Percentiles rank a stretch among this genome's conserved stretches.
Evolutionary conservation across 2,888 invertebrate species (phyloP).

Genomic region (Sicus ferrugineus): DNA sequence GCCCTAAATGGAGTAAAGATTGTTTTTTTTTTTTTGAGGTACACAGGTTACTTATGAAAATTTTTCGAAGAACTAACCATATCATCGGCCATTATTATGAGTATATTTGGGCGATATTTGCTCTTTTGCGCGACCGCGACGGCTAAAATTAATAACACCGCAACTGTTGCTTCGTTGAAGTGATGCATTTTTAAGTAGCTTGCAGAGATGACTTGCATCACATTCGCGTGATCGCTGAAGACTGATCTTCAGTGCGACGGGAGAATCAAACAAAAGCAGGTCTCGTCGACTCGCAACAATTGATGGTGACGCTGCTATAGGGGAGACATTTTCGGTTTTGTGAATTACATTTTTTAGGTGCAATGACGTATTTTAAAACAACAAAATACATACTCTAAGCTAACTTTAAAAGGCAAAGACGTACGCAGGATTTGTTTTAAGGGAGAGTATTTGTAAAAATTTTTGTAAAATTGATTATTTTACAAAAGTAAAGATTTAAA

Average conservation of each 20-base stretch:
- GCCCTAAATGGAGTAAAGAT: conserved; percentile 69
- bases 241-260: too few relatives aligned
- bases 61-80: conserved; percentile 69
- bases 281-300: too few relatives aligned
- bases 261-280: too few relatives aligned
- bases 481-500: neutral
- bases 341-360: neutral
- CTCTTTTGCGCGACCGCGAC: conserved; percentile 9
- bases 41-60: neutral
- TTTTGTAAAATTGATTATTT: neutral
- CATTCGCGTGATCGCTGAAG: neutral
- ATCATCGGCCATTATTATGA: conserved; percentile 84
- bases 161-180: neutral
- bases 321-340: neutral
- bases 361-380: neutral
- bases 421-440: too few relatives aligned
- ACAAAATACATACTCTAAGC: neutral
- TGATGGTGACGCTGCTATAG: too few relatives aligned
- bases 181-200: neutral
- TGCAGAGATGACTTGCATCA: neutral
- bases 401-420: neutral
- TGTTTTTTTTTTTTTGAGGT: neutral
- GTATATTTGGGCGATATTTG: conserved; percentile 69
- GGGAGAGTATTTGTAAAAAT: too few relatives aligned
- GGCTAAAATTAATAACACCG: neutral